phyloP scores from a whole-genome alignment of 2,888 invertebrate genomes.

The Tubulanus polymorphus region DNA sequence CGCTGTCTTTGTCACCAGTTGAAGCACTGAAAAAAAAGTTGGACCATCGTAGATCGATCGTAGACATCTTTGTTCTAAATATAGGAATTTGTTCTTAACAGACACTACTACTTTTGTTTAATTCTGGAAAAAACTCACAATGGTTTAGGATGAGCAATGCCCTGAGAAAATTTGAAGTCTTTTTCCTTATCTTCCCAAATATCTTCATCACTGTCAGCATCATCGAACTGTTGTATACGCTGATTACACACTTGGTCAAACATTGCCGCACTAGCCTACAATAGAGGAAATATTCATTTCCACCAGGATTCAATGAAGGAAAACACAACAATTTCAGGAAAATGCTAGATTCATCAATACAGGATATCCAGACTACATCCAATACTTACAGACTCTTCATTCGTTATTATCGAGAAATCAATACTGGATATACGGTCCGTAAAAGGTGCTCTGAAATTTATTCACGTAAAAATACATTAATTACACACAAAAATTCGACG shows the following conservation, averaged over 20 bases:
- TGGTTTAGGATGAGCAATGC: too few relatives aligned
- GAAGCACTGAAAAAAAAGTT: too few relatives aligned
- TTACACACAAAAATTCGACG: background rate
- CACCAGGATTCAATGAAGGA: background rate
- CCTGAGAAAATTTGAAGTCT: slow-evolving; percentile 32
- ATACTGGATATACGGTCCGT: slow-evolving; percentile 49
- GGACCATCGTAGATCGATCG: too few relatives aligned
- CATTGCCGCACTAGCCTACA: slow-evolving; percentile 55
- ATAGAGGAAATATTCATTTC: slow-evolving; percentile 7
- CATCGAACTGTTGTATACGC: slow-evolving; percentile 50
- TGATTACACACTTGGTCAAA: slow-evolving; percentile 62
- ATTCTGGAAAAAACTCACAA: too few relatives aligned
- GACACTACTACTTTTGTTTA: too few relatives aligned
- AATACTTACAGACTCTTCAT: slow-evolving; percentile 42
- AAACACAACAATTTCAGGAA: background rate
- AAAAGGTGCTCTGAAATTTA: slow-evolving; percentile 41
- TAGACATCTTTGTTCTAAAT: too few relatives aligned
- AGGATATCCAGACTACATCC: background rate
- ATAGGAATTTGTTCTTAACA: too few relatives aligned
- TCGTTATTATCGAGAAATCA: slow-evolving; percentile 44
- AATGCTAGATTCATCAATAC: background rate
- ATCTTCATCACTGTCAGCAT: slow-evolving; percentile 53
- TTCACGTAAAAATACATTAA: background rate
- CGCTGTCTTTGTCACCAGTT: slow-evolving; percentile 9
- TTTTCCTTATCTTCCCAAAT: slow-evolving; percentile 53